A percentile compares a stretch with the other conserved stretches of the same genome.
These are phyloP conservation scores for Thalassophryne amazonica DNA, from an alignment of 2,797 vertebrate species.

Conservation along the genomic window DNA sequence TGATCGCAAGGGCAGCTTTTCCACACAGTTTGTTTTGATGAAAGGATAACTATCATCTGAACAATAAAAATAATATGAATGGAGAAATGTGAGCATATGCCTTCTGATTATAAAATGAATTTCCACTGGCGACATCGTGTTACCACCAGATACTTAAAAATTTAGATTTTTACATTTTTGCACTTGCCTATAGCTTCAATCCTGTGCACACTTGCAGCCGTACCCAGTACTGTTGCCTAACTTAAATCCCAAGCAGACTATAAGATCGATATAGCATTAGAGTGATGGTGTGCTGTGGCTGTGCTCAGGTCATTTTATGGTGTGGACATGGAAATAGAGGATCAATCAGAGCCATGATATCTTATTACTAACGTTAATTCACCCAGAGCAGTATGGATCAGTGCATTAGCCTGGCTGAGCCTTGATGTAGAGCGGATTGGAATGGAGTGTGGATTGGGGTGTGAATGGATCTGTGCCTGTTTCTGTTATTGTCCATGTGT, in stretches of 20 bases:
- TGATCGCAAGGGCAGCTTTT: too few species aligned
- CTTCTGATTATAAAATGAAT: too few species aligned
- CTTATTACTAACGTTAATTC: constrained; percentile 99
- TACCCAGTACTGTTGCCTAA: constrained; percentile 30
- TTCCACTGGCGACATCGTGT: too few species aligned
- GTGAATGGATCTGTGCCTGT: constrained; percentile 5
- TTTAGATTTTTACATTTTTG: too few species aligned
- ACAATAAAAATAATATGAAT: too few species aligned
- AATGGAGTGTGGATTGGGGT: constrained; percentile 43
- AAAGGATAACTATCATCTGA: too few species aligned
- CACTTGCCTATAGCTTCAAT: constrained; percentile 5
- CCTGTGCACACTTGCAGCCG: constrained; percentile 12
- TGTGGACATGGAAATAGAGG: constrained; percentile 82
- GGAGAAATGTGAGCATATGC: too few species aligned
- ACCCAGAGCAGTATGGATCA: constrained; percentile 92
- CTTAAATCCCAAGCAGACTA: constrained; percentile 34
- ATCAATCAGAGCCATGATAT: constrained; percentile 98
- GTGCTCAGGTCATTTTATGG: constrained; percentile 92
- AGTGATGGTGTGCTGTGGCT: constrained; percentile 88
- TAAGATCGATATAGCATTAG: constrained; percentile 88
- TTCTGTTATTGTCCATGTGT: background rate
- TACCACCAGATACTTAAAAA: too few species aligned
- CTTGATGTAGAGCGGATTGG: constrained; percentile 75
- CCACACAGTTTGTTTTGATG: too few species aligned
- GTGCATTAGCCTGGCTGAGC: constrained; percentile 82